A percentile compares a stretch with the other conserved stretches of the same genome.
Conservation (phyloP, 2,888 invertebrate genomes). For the Odontocerum albicorne region DNA sequence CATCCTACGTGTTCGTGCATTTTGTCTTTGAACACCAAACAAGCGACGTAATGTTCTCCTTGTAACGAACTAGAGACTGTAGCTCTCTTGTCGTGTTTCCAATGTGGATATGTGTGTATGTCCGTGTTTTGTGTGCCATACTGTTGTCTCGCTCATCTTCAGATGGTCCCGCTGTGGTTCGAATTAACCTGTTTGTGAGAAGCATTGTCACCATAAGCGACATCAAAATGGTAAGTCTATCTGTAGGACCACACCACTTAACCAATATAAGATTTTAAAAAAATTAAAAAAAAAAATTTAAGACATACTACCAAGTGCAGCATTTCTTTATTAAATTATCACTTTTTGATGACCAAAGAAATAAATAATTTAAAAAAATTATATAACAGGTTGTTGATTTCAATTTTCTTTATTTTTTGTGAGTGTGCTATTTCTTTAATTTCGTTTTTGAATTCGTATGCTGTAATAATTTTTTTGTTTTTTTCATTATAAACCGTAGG, state of each 20-base stretch:
- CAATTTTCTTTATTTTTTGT: background rate
- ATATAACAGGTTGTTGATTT: no score
- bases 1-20: no score
- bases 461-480: slow-evolving; percentile 21
- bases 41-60: no score
- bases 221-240: slow-evolving; percentile 97
- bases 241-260: background rate
- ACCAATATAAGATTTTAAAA: background rate
- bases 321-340: no score
- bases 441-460: slow-evolving; percentile 22
- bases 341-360: no score
- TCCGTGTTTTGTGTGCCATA: slow-evolving; percentile 35
- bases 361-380: no score
- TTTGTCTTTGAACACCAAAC: no score
- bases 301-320: no score
- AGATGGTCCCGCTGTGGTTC: slow-evolving; percentile 97
- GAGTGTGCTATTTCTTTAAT: slow-evolving; percentile 22
- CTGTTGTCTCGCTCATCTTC: slow-evolving; percentile 45
- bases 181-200: slow-evolving; percentile 97
- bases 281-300: slow-evolving; percentile 1
- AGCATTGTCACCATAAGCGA: slow-evolving; percentile 98
- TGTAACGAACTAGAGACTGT: no score
- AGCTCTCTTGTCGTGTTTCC: background rate
- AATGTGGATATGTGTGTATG: slow-evolving; percentile 32
- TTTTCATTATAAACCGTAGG: slow-evolving; percentile 23